These are phyloP conservation scores for Philonicus albiceps DNA, from an alignment of 2,888 invertebrate species.

Conservation along the genomic window DNA sequence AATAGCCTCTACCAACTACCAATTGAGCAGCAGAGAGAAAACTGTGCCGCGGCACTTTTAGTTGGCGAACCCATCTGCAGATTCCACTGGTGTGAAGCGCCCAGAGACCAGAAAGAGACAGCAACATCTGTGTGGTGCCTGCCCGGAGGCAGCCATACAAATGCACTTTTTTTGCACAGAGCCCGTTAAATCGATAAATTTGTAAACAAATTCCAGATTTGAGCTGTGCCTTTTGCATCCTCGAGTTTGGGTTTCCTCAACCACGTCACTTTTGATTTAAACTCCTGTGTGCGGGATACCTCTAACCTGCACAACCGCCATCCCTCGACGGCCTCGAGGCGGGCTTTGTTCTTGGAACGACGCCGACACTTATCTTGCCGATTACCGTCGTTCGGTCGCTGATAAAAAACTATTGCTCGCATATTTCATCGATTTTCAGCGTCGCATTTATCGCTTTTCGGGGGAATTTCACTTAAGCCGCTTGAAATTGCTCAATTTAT, in stretches of 20 bases:
- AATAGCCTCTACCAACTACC: neutral
- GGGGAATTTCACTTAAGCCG: neutral
- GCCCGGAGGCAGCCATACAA: slow-evolving; percentile 6
- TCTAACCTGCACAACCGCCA: neutral
- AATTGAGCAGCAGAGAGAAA: neutral
- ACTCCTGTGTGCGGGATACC: neutral
- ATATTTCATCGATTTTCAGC: neutral
- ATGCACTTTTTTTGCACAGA: neutral
- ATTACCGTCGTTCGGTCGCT: neutral
- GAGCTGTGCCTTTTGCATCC: neutral
- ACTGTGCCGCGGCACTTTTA: neutral
- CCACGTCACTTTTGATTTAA: neutral
- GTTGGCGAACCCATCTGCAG: neutral
- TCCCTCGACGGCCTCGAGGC: neutral
- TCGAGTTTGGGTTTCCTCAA: neutral
- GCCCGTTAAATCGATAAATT: slow-evolving; percentile 1
- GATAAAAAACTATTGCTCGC: neutral
- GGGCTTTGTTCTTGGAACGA: neutral
- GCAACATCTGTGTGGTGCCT: neutral
- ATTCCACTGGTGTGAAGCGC: neutral
- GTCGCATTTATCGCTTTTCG: neutral
- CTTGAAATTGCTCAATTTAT: neutral
- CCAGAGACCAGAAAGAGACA: neutral
- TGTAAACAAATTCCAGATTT: neutral
- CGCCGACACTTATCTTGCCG: slow-evolving; percentile 16